Evolutionary conservation across 1,140 invertebrate species (phyloP), one percentile per base, ranked within the genome.

Genomic region (Popillia japonica): DNA sequence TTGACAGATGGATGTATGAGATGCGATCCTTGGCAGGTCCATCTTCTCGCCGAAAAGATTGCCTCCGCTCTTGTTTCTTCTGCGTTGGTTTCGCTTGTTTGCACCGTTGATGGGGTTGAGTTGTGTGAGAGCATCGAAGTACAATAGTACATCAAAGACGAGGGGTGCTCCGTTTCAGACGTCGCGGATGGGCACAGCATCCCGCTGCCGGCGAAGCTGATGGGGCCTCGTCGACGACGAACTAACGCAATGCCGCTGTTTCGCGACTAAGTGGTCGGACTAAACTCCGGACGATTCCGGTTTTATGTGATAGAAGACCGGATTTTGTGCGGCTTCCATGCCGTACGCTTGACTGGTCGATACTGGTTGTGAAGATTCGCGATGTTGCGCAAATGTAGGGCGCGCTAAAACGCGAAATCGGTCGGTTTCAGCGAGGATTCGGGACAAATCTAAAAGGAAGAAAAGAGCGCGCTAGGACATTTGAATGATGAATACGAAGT

Each of bases 21-120:
- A 86, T 48, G 86, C 81, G 76, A 85, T 85, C 14, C 85, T 81
- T 11, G 85, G 84, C 75, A 85, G 81, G 75, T 86, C 85, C 85
- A 86, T 86, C 44, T 48, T 17, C 22, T 0, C 17, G 23, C 3
- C 61, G 59, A 17, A 20, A n/a, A n/a, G n/a, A n/a, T n/a, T n/a
- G n/a, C n/a, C n/a, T n/a, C n/a, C n/a, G n/a, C n/a, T 72, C 72
- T 64, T 22, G 61, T 64, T 22, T 27, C 23, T 27, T 22, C 20
- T 7, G 61, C 17, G 61, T n/a, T n/a, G n/a, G n/a, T n/a, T n/a
- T n/a, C n/a, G n/a, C n/a, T n/a, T n/a, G n/a, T n/a, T n/a, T n/a
- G n/a, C n/a, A n/a, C n/a, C n/a, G n/a, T n/a, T n/a, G n/a, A n/a
- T n/a, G n/a, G n/a, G n/a, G n/a, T n/a, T n/a, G n/a, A n/a, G n/a